phyloP scores from a whole-genome alignment of 2,797 vertebrate species.

The Mus spretus region DNA sequence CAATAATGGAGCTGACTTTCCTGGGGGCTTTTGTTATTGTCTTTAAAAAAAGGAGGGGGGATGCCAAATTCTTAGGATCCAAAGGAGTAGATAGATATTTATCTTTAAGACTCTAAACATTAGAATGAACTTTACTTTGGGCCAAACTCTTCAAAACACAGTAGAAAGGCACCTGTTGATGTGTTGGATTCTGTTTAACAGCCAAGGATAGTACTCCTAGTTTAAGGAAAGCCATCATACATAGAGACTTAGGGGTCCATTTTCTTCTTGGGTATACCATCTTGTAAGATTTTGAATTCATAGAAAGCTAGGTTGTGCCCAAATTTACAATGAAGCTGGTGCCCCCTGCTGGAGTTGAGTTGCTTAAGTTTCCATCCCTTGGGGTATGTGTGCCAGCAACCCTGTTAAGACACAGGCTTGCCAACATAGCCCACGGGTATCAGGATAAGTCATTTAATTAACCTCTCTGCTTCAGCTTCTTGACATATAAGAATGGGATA shows the following conservation, averaged over 20 bases:
- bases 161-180: neutral
- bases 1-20: neutral
- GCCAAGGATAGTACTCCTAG: neutral
- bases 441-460: conserved; percentile 75
- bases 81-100: neutral
- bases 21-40: neutral
- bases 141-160: conserved; percentile 26
- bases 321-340: conserved; percentile 77
- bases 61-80: neutral
- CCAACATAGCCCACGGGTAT: conserved; percentile 60
- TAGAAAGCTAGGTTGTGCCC: conserved; percentile 42
- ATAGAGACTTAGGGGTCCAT: neutral
- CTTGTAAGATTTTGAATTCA: conserved; percentile 63
- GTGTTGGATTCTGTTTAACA: conserved; percentile 17
- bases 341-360: conserved; percentile 82
- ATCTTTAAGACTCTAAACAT: neutral
- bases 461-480: conserved; percentile 62
- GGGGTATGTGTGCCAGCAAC: conserved; percentile 68
- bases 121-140: neutral
- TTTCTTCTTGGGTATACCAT: conserved; percentile 74
- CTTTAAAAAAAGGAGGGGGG: neutral
- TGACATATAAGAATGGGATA: conserved; percentile 63
- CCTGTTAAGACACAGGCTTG: conserved; percentile 60
- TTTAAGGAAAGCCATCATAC: neutral
- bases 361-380: conserved; percentile 57